Evolutionary conservation across 2,888 invertebrate genomes (phyloP).

Genomic region (Synergus umbraculus): DNA sequence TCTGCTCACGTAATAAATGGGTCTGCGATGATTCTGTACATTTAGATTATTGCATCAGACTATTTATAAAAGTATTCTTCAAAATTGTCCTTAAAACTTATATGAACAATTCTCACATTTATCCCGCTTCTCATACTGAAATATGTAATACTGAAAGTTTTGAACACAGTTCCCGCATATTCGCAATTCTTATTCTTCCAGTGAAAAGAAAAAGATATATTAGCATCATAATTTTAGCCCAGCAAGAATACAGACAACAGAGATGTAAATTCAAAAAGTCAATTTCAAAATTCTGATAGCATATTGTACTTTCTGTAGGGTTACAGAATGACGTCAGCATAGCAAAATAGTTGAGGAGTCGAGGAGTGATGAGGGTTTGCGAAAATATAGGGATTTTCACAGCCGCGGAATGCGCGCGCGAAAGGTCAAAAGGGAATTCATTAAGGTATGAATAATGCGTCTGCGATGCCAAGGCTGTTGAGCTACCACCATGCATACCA

Average conservation of each 20-base stretch:
- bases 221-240: too few species aligned
- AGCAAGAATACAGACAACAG: too few species aligned
- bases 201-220: too few species aligned
- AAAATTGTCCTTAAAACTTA: not conserved
- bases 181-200: too few species aligned
- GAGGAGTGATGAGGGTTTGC: constrained; percentile 43
- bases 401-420: constrained; percentile 55
- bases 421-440: constrained; percentile 71
- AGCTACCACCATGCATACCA: constrained; percentile 70
- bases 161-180: too few species aligned
- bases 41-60: not conserved
- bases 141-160: too few species aligned
- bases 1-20: constrained; percentile 34
- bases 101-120: not conserved
- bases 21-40: constrained; percentile 15
- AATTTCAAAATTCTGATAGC: not conserved
- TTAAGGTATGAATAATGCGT: constrained; percentile 76
- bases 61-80: not conserved
- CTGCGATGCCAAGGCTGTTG: constrained; percentile 75
- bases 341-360: constrained; percentile 23
- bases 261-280: not conserved
- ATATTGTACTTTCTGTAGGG: too few species aligned
- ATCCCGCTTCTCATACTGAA: too few species aligned
- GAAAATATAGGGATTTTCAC: constrained; percentile 54
- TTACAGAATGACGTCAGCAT: not conserved